Conservation (phyloP, 2,797 vertebrate species). For the Sarcoramphus papa region DNA sequence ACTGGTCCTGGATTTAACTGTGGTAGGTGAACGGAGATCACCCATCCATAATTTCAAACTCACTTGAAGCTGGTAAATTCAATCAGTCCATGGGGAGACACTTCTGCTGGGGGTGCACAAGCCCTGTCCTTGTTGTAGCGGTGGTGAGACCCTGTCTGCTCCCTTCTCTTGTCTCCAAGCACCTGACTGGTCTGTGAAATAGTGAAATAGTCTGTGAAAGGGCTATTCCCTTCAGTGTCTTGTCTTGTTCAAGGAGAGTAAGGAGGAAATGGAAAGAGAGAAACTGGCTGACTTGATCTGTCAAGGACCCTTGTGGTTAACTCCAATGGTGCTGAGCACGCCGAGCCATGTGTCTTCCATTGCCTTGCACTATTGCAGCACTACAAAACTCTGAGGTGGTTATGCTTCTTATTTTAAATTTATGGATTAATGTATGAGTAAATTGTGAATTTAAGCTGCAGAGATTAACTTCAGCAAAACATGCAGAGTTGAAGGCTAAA, state of each 20-base stretch:
- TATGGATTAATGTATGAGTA: not conserved
- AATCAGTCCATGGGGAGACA: not conserved
- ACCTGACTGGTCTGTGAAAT: not conserved
- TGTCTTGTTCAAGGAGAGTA: not conserved
- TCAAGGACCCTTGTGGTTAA: not conserved
- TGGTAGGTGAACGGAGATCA: not conserved
- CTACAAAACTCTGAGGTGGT: not conserved
- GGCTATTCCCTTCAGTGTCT: not conserved
- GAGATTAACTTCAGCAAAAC: not conserved
- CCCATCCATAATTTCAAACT: not conserved
- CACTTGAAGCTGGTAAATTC: not conserved
- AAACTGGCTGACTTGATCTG: not conserved
- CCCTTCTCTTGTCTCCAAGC: not conserved
- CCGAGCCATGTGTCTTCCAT: not conserved
- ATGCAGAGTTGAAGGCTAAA: not conserved
- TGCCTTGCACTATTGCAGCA: not conserved
- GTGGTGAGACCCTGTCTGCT: not conserved
- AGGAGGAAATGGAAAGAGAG: not conserved
- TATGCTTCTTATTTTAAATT: not conserved
- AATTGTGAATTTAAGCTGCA: not conserved
- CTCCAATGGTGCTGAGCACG: rapidly evolving
- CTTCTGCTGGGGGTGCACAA: not conserved
- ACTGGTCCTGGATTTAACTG: not conserved
- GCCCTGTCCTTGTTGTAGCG: too few species aligned
- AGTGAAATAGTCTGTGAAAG: not conserved